Conservation (phyloP, 2,113 vertebrate species). For the Archilochus colubris region DNA sequence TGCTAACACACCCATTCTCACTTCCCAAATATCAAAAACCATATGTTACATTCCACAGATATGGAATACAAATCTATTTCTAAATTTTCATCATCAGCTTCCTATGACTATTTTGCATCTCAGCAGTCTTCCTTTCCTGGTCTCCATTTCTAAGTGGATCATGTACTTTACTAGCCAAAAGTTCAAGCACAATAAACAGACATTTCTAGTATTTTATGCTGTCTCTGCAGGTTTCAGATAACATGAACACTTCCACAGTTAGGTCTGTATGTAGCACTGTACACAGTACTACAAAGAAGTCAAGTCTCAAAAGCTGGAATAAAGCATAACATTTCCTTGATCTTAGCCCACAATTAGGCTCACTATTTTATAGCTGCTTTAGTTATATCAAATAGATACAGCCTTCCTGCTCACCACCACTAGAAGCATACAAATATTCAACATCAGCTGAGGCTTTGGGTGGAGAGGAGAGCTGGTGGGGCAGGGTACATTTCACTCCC, state of each 20-base stretch:
- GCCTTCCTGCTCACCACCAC: neutral
- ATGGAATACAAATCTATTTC: neutral
- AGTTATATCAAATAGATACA: neutral
- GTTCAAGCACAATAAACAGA: neutral
- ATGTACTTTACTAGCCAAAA: neutral
- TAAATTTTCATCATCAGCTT: neutral
- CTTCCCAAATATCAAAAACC: neutral
- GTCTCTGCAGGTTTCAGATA: neutral
- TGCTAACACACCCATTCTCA: too few relatives aligned
- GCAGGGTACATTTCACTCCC: neutral
- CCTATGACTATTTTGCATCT: neutral
- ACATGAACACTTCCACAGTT: neutral
- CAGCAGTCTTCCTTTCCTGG: neutral
- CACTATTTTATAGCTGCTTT: neutral
- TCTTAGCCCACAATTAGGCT: neutral
- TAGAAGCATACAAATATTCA: neutral
- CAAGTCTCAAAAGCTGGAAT: neutral
- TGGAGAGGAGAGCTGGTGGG: neutral
- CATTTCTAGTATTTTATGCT: neutral
- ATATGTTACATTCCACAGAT: neutral
- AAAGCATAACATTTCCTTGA: neutral
- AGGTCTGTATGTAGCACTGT: neutral
- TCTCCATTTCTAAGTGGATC: neutral
- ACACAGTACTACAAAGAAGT: neutral
- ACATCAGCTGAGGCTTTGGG: neutral